A percentile compares a stretch with the other conserved stretches of the same genome.
These are phyloP conservation scores for Corticium candelabrum DNA, from an alignment of 37 sponge, comb jelly and placozoan species.

Conservation along the genomic window DNA sequence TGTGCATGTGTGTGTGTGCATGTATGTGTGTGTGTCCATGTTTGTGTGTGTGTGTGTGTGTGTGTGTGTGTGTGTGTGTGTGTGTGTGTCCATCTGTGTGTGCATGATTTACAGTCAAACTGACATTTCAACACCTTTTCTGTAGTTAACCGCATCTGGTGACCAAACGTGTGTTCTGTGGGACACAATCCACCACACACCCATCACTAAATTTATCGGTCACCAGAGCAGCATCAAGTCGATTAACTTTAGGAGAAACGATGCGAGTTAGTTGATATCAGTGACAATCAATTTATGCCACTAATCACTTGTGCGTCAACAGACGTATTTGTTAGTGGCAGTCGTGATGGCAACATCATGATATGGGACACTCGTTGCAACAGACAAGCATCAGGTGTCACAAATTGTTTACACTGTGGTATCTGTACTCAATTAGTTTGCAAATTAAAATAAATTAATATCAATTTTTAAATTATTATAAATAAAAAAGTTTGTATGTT, in stretches of 20 bases:
- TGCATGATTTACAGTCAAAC: no score
- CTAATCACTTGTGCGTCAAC: neutral
- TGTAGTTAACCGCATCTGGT: neutral
- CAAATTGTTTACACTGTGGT: no score
- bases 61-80: no score
- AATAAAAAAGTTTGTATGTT: no score
- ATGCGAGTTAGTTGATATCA: neutral
- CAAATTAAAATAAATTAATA: no score
- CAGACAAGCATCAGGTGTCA: no score
- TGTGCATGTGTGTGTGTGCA: no score
- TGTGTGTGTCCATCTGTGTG: no score
- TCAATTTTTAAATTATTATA: no score
- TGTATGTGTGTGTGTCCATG: no score
- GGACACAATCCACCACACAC: neutral
- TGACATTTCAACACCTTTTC: neutral
- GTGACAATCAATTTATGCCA: neutral
- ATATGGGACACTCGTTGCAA: neutral
- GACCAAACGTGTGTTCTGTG: neutral
- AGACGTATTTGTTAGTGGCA: neutral
- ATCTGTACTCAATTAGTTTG: no score
- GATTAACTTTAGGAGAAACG: neutral
- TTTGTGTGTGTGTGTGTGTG: no score
- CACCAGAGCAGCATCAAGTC: neutral
- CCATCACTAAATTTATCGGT: neutral
- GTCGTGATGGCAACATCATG: neutral